Base-by-base conservation (phyloP, 2,113 vertebrate genomes). In the Tursiops truncatus region DNA sequence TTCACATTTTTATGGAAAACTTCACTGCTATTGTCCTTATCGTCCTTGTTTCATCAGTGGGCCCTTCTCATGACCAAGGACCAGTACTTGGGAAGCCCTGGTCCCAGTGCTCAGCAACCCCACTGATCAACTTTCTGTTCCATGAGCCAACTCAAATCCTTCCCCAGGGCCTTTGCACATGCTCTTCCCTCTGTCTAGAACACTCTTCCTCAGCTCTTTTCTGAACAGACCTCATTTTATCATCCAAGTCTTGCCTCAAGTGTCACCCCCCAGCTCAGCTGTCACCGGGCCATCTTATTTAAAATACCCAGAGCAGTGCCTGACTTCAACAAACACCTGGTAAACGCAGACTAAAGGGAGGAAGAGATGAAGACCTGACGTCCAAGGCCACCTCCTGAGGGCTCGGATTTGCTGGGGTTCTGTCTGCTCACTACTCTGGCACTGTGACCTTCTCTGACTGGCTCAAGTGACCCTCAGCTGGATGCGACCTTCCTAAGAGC, bases 391-490 rank as follows among this genome's bases (percentile, higher is more conserved):
- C 28, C 41, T 41, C 56, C 15, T 2, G 26, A 5, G 76, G 23
- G 25, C 60, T 31, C 3, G 15, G 1, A 4, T 50, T n/a, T 12
- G 36, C 77, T 18, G 3, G 36, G 8, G 17, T 10, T 28, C 23
- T 25, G 14, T 1, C 9, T 1, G 0, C 13, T 10, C 0, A 5
- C 44, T 20, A 0, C 7, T 53, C 56, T 26, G 41, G 33, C 1
- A 5, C 31, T 18, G 36, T 0, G 28, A 23, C 38, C 17, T 71
- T 31, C 33, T 1, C 1, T 3, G 71, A 13, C 28, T 14, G 11
- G 26, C 8, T 28, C n/a, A 3, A 6, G 0, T 1, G 20, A 8
- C 21, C 4, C 33, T 1, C 41, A 1, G 3, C 0, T 0, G 33
- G 21, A 5, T 0, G 28, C 1, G 47, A 5, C 23, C 5, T 6